A percentile compares a stretch with the other conserved stretches of the same genome.
Evolutionary conservation across 1,140 invertebrate genomes (phyloP).

Genomic region (Bombus pascuorum): DNA sequence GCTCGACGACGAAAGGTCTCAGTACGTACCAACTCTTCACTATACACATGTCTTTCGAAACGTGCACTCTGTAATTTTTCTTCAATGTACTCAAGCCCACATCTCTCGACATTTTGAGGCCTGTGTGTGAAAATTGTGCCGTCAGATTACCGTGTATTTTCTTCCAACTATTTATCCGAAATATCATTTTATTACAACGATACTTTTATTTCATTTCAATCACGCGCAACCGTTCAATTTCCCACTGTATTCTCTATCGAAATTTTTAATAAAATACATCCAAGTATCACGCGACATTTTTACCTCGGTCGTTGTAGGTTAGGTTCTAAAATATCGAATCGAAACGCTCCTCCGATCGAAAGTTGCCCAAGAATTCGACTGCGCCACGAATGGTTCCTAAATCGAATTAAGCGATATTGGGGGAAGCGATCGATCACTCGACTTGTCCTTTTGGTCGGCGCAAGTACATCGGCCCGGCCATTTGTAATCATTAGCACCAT

Average conservation of each 20-base stretch:
- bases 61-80: neutral
- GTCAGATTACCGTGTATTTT: neutral
- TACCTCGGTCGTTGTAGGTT: neutral
- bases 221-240: neutral
- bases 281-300: neutral
- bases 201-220: neutral
- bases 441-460: conserved; percentile 58
- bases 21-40: conserved; percentile 63
- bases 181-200: too few species aligned
- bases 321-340: neutral
- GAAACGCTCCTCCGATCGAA: neutral
- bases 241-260: neutral
- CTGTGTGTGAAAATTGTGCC: neutral
- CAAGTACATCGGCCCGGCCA: conserved; percentile 60
- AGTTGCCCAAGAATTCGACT: conserved; percentile 41
- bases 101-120: neutral
- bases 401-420: conserved; percentile 65
- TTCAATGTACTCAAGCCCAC: neutral
- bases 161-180: neutral
- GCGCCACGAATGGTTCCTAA: conserved; percentile 44
- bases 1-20: conserved; percentile 45
- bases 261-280: too few species aligned
- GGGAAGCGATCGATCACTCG: conserved; percentile 62
- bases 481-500: conserved; percentile 77
- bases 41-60: conserved; percentile 60